Base-by-base conservation (phyloP, 1,140 invertebrate genomes). In the Manduca sexta region DNA sequence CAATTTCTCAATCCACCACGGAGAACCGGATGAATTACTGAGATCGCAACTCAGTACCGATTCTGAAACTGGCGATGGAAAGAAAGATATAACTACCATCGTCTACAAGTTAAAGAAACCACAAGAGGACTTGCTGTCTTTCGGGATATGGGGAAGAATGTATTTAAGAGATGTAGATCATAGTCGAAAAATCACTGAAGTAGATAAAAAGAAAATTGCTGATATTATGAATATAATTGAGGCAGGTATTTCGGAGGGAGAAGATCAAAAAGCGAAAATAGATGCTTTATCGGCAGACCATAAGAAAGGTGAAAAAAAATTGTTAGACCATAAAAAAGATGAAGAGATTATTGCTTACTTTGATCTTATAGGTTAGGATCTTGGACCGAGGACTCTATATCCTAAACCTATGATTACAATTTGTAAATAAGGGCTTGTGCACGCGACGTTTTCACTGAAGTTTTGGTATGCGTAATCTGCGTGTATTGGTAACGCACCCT, bases 131-230 rank as follows among this genome's bases (percentile, higher is more conserved):
- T 35, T 82, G 5, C 16, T 78, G 10, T 31, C 74, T 0, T 80
- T 82, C 40, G 74, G 65, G 11, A 63, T 80, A 35, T 82, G 67
- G 69, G 66, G 70, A 18, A 59, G 78, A 33, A 39, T 73, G 4
- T 82, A 60, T 12, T 53, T 34, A 8, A 74, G 56, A 57, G 75
- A 79, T 48, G 59, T 66, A 0, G 52, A 62, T 37, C 62, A 60
- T 33, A 42, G 45, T n/a, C 60, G 34, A 33, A 14, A 45, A 10
- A 48, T 60, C 0, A 60, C 66, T 1, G 39, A 62, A 21, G 61
- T 65, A 14, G 73, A 76, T 50, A 30, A 67, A 13, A 15, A 64
- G 1, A 50, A 54, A 13, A 76, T 62, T 30, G 51, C 60, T 11
- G 56, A 64, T 31, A 56, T 78, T n/a, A 60, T 78, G 55, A 56